phyloP scores from a whole-genome alignment of 1,140 invertebrate species.

The Phenacoccus solenopsis region DNA sequence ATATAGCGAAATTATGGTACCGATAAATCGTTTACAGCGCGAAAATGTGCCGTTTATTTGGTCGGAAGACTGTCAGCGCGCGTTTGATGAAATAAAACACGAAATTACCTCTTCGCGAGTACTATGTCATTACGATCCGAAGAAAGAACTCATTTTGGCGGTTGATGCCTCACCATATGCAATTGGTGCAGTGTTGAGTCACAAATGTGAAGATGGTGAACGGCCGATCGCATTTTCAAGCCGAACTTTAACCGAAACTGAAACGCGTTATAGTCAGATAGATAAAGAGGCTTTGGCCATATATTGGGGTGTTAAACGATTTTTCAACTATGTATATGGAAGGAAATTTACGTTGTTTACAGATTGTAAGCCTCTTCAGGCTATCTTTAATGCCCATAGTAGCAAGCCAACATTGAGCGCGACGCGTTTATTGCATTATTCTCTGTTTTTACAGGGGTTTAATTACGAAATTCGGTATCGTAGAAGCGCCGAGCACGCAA shows the following conservation, averaged over 20 bases:
- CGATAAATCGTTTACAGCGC: slow-evolving; percentile 26
- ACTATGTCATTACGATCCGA: slow-evolving; percentile 24
- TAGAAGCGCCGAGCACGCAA: slow-evolving; percentile 24
- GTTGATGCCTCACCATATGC: slow-evolving; percentile 25
- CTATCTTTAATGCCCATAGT: slow-evolving; percentile 31
- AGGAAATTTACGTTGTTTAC: slow-evolving; percentile 36
- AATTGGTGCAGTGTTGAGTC: slow-evolving; percentile 20
- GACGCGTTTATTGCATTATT: slow-evolving; percentile 30
- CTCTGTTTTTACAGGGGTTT: slow-evolving; percentile 31
- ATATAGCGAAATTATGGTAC: slow-evolving; percentile 24
- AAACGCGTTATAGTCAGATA: slow-evolving; percentile 29
- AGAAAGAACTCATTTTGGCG: slow-evolving; percentile 22
- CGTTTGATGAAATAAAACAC: slow-evolving; percentile 21
- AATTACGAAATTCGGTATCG: slow-evolving; percentile 31
- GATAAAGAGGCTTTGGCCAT: slow-evolving; percentile 40
- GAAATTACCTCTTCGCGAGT: slow-evolving; percentile 9
- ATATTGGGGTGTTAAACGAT: slow-evolving; percentile 35
- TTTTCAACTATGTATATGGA: slow-evolving; percentile 36
- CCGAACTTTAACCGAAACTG: slow-evolving; percentile 26
- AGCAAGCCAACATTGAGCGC: slow-evolving; percentile 18
- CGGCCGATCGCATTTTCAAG: slow-evolving; percentile 30
- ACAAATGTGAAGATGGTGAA: background rate
- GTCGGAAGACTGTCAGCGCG: slow-evolving; percentile 19
- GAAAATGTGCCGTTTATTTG: slow-evolving; percentile 24
- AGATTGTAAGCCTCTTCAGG: slow-evolving; percentile 38